Conservation (phyloP, 92 coral and sea anemone species). For the Siderastrea radians region DNA sequence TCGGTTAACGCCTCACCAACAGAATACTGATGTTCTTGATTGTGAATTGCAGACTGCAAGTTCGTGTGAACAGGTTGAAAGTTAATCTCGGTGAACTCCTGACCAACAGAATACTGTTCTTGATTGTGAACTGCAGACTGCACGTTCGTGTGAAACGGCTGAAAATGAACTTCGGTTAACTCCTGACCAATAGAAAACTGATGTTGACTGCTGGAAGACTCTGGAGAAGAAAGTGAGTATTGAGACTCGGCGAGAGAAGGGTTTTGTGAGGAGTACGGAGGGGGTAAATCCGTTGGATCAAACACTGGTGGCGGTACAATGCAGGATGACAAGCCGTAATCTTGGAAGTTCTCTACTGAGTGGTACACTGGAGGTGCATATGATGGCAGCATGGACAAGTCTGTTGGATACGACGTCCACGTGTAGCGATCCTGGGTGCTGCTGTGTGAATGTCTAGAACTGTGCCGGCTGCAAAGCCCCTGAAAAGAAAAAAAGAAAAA, state of each 20-base stretch:
- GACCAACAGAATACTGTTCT: background rate
- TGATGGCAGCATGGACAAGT: conserved; percentile 83
- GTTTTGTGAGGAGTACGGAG: conserved; percentile 95
- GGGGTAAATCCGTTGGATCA: conserved; percentile 98
- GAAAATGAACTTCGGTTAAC: background rate
- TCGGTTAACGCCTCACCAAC: background rate
- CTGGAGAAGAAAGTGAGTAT: conserved; percentile 58
- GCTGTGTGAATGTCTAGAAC: conserved; percentile 72
- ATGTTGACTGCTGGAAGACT: background rate
- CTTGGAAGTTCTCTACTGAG: conserved; percentile 87
- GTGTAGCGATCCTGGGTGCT: conserved; percentile 83
- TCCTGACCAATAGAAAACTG: conserved; percentile 14
- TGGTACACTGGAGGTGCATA: conserved; percentile 96
- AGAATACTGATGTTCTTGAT: background rate
- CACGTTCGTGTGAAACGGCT: background rate
- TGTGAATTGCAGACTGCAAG: background rate
- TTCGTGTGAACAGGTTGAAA: background rate
- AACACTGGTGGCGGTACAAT: conserved; percentile 97
- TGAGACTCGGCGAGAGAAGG: conserved; percentile 86
- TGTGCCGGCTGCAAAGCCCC: conserved; percentile 70
- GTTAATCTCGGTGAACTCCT: background rate
- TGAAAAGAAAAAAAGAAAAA: conserved; percentile 20
- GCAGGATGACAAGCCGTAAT: conserved; percentile 77
- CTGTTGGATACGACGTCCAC: conserved; percentile 89
- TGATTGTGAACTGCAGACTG: background rate